A percentile compares a stretch with the other conserved stretches of the same genome.
These are phyloP conservation scores for Aepyceros melampus DNA, from an alignment of 2,113 vertebrate genomes.

Conservation along the genomic window DNA sequence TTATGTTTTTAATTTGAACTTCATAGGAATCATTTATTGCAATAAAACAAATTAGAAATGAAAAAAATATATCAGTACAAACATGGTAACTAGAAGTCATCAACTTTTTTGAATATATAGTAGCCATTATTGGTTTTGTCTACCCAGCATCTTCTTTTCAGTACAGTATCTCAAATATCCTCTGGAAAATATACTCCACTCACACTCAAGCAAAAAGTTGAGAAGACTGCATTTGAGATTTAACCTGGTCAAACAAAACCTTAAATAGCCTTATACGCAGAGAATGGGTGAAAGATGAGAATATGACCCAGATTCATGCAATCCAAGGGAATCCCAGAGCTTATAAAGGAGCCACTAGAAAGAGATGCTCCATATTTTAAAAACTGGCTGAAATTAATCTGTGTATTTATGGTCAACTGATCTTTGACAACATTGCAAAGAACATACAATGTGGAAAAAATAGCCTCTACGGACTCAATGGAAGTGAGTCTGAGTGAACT, in stretches of 20 bases:
- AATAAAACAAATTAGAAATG: conserved; percentile 18
- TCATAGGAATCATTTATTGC: background rate
- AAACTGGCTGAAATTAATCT: background rate
- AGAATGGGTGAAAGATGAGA: background rate
- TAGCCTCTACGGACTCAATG: too few relatives aligned
- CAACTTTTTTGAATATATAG: background rate
- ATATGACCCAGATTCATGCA: background rate
- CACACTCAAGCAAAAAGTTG: background rate
- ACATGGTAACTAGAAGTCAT: background rate
- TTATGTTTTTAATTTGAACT: conserved; percentile 5
- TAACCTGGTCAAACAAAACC: background rate
- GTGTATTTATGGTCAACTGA: background rate
- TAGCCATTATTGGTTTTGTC: background rate
- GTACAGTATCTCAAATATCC: background rate
- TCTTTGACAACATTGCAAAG: background rate
- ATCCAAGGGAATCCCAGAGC: background rate
- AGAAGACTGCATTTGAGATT: background rate
- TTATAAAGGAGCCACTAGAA: background rate
- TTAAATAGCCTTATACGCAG: background rate
- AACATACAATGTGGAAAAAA: background rate
- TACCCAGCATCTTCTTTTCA: background rate
- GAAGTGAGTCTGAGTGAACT: too few relatives aligned
- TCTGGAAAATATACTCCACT: background rate
- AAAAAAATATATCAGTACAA: background rate
- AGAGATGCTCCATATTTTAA: background rate